A percentile compares a stretch with the other conserved stretches of the same genome.
These are phyloP conservation scores for Mylabris phalerata DNA, from an alignment of 1,140 invertebrate species.

Conservation along the genomic window DNA sequence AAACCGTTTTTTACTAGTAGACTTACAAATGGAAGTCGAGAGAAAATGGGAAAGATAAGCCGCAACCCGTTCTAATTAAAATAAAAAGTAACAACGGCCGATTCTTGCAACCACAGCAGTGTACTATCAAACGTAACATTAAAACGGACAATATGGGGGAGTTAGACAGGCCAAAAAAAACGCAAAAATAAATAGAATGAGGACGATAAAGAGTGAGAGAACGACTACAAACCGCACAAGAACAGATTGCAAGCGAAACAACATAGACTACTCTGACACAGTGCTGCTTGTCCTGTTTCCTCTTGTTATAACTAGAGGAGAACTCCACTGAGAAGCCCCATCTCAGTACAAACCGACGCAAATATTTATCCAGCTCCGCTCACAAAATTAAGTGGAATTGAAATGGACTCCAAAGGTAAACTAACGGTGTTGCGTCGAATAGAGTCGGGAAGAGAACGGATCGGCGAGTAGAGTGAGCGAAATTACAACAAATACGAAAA, in stretches of 20 bases:
- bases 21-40: neutral
- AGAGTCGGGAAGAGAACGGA: conserved; percentile 4
- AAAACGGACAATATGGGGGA: too few species aligned
- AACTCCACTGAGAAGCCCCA: conserved; percentile 24
- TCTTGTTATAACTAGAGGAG: conserved; percentile 7
- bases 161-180: too few species aligned
- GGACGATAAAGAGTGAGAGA: too few species aligned
- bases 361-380: conserved; percentile 43
- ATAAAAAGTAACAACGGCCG: neutral
- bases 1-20: too few species aligned
- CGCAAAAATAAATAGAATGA: too few species aligned
- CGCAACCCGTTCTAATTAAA: neutral
- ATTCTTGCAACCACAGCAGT: neutral
- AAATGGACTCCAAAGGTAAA: conserved; percentile 44
- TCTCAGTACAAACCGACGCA: conserved; percentile 38
- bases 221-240: conserved; percentile 6
- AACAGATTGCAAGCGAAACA: conserved; percentile 12
- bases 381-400: conserved; percentile 47
- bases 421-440: conserved; percentile 19
- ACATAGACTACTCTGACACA: conserved; percentile 1
- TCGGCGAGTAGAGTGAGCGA: neutral
- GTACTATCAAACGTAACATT: too few species aligned
- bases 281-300: too few species aligned
- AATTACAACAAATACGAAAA: neutral
- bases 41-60: neutral